Conservation (phyloP, 2,797 vertebrate species). For the Oreortyx pictus region DNA sequence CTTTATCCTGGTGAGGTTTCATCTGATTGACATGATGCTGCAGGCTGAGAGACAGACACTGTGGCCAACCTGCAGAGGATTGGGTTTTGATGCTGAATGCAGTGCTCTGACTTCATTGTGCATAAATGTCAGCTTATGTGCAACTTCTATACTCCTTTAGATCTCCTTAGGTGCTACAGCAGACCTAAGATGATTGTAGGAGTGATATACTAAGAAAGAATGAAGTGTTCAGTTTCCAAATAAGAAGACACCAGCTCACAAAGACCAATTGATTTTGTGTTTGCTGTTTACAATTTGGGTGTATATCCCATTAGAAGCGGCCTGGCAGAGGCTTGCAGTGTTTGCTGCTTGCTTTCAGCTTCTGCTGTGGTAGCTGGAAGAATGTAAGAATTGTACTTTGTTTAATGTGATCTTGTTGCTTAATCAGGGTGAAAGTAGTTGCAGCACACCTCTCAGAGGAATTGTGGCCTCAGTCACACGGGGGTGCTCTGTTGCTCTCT, state of each 20-base stretch:
- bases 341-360: not conserved
- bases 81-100: not conserved
- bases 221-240: not conserved
- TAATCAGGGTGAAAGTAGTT: not conserved
- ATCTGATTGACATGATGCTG: accelerated
- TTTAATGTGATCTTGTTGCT: not conserved
- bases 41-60: not conserved
- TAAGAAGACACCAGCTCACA: not conserved
- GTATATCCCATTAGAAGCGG: not conserved
- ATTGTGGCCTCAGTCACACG: not conserved
- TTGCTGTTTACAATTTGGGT: not conserved
- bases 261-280: not conserved
- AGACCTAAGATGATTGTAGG: not conserved
- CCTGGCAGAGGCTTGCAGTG: not conserved
- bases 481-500: not conserved
- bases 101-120: not conserved
- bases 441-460: not conserved
- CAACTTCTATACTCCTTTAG: not conserved
- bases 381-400: not conserved
- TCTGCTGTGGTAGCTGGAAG: not conserved
- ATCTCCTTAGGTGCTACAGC: not conserved
- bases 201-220: not conserved
- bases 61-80: accelerated
- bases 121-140: not conserved
- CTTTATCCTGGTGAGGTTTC: too few species aligned